phyloP scores from a whole-genome alignment of 2,113 vertebrate species.

The Daphoenositta chrysoptera region DNA sequence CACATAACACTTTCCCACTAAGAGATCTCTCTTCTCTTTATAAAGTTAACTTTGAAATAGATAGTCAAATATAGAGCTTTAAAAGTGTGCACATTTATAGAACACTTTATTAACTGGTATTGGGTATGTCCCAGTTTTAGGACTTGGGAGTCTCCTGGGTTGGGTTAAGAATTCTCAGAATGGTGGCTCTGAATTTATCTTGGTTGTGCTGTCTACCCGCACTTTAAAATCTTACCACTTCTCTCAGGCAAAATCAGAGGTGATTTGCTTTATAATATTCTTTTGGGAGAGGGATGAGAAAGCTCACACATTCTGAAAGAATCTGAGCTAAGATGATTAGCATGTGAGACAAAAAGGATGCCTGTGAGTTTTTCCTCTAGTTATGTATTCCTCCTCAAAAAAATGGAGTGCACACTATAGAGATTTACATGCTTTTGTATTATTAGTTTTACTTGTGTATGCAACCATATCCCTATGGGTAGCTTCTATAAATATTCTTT shows the following conservation, averaged over 20 bases:
- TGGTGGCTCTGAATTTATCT: neutral
- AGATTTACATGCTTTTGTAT: neutral
- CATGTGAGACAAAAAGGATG: neutral
- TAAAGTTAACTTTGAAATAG: neutral
- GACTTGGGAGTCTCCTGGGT: neutral
- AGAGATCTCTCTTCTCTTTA: neutral
- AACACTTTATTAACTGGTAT: neutral
- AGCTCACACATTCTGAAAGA: neutral
- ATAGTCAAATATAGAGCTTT: neutral
- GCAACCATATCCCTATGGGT: neutral
- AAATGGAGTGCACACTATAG: neutral
- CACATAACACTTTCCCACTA: neutral
- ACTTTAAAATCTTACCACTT: neutral
- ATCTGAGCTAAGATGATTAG: neutral
- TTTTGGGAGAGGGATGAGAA: neutral
- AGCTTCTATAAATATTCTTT: neutral
- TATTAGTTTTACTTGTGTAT: neutral
- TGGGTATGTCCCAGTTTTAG: neutral
- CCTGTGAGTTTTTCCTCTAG: neutral
- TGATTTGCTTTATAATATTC: neutral
- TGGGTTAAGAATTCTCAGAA: neutral
- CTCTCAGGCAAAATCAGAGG: neutral
- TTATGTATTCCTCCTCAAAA: neutral
- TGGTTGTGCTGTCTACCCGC: neutral
- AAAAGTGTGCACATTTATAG: neutral